Evolutionary conservation across 2,113 vertebrate genomes (phyloP).

Genomic region (Tylochromis polylepis): DNA sequence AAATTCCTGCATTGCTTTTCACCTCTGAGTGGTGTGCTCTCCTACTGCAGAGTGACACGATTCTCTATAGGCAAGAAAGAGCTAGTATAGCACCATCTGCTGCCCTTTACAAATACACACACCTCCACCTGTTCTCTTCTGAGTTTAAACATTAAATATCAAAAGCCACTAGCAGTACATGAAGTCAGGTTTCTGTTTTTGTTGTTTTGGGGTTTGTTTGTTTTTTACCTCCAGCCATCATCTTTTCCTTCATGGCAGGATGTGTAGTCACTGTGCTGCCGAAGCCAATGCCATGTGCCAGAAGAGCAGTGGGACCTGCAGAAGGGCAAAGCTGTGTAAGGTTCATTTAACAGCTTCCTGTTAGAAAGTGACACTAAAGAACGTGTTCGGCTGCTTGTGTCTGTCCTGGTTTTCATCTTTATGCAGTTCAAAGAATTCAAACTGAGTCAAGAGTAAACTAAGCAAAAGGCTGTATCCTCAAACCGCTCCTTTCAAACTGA

Average conservation of each 20-base stretch:
- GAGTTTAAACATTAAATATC: not conserved
- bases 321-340: conserved; percentile 18
- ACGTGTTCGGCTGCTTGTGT: not conserved
- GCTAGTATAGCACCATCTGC: conserved; percentile 61
- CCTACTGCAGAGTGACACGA: conserved; percentile 28
- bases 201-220: not conserved
- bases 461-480: not conserved
- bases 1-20: conserved; percentile 27
- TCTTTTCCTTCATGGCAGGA: conserved; percentile 92
- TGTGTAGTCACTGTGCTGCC: conserved; percentile 94
- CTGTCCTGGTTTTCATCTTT: not conserved
- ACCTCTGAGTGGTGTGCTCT: conserved; percentile 32
- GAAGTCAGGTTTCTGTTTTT: not conserved
- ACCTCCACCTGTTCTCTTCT: not conserved
- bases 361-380: not conserved
- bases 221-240: conserved; percentile 89
- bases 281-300: conserved; percentile 90
- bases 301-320: conserved; percentile 89
- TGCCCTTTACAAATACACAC: conserved; percentile 29
- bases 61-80: not conserved
- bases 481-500: not conserved
- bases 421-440: not conserved
- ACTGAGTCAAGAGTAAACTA: not conserved
- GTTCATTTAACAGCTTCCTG: not conserved
- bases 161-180: not conserved